Evolutionary conservation across 92 coral and sea anemone genomes (phyloP).

Genomic region (Virgularia gustaviana): DNA sequence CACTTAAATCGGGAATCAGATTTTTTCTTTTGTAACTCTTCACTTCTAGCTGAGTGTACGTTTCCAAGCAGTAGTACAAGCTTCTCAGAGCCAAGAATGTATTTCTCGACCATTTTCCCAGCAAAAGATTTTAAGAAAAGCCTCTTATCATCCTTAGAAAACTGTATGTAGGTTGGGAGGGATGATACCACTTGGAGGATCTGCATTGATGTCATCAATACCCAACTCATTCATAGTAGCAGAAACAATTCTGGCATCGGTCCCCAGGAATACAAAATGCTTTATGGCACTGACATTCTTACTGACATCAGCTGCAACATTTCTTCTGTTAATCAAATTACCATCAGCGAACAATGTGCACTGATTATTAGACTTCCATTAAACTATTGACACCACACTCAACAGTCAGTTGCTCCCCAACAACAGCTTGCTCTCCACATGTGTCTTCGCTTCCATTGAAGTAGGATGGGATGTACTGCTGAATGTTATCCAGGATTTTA

Average conservation of each 20-base stretch:
- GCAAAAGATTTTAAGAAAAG: conserved; percentile 48
- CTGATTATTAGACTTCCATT: no score
- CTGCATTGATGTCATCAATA: conserved; percentile 2
- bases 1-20: conserved; percentile 3
- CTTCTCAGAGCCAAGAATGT: conserved; percentile 26
- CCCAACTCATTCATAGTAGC: background rate
- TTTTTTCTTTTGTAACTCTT: conserved; percentile 12
- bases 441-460: no score
- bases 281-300: conserved; percentile 19
- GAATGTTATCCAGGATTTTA: no score
- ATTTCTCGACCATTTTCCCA: conserved; percentile 13
- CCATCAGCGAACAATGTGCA: conserved; percentile 6
- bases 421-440: no score
- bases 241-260: conserved; percentile 9
- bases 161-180: conserved; percentile 5
- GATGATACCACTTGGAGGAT: background rate
- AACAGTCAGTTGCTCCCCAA: no score
- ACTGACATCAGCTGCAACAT: conserved; percentile 12
- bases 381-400: no score
- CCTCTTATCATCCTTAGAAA: conserved; percentile 50
- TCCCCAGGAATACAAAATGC: background rate
- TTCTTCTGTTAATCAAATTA: conserved; percentile 25
- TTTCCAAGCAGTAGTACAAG: conserved; percentile 10
- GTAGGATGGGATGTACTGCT: no score
- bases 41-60: conserved; percentile 6